Conservation (phyloP, 2,113 vertebrate genomes). For the Lagopus leucura region DNA sequence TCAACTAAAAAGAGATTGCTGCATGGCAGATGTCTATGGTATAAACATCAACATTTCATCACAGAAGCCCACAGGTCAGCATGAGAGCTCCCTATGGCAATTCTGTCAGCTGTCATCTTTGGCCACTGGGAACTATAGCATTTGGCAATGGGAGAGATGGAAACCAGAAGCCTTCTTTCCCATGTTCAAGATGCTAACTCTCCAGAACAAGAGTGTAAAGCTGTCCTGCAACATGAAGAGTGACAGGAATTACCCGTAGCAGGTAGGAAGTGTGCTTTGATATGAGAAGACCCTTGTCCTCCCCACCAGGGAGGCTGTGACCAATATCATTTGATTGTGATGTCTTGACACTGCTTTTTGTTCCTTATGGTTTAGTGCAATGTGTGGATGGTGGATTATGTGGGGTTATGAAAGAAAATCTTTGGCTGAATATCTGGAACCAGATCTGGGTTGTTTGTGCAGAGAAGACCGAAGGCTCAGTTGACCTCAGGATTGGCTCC, state of each 20-base stretch:
- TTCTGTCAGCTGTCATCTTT: not conserved
- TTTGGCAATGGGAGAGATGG: not conserved
- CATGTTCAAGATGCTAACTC: not conserved
- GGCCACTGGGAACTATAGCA: not conserved
- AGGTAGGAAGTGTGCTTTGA: rapidly evolving
- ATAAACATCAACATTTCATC: not conserved
- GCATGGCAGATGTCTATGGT: not conserved
- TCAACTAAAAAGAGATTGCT: not conserved
- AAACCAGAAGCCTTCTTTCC: not conserved
- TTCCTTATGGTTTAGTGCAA: not conserved
- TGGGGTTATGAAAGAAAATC: not conserved
- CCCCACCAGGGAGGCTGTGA: not conserved
- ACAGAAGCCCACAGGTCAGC: not conserved
- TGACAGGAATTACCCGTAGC: not conserved
- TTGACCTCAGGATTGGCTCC: not conserved
- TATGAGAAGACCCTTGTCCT: not conserved
- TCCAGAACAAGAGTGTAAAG: not conserved
- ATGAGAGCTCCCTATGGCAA: not conserved
- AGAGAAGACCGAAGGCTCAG: not conserved
- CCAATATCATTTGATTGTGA: not conserved
- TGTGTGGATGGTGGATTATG: not conserved
- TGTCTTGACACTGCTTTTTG: not conserved
- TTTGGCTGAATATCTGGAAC: not conserved
- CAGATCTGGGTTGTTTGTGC: not conserved
- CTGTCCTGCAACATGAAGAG: not conserved